Base-by-base conservation (phyloP, 2,113 vertebrate genomes). In the Oreochromis aureus region DNA sequence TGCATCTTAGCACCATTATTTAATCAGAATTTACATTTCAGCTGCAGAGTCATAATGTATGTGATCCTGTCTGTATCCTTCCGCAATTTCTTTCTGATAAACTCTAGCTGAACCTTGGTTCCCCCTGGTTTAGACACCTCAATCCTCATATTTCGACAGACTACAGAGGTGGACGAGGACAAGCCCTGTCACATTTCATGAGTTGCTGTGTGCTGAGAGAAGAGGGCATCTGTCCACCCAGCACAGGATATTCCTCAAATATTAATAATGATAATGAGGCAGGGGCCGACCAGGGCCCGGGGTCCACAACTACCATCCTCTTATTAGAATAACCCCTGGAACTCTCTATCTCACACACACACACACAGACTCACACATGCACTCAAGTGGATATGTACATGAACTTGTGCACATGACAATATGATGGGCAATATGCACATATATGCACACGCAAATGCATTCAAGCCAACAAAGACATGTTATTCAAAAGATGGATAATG, bases 231-330 rank as follows among this genome's bases (percentile, higher is more conserved):
- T 91, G 91, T 92, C 93, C 89, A 69, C 93, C 85, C 91, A 83
- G 85, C 91, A 86, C 90, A 87, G 91, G 83, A 91, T 91, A 90
- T 93, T 94, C 73, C 91, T 95, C 93, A 95, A 95, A 96, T 95
- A 95, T 94, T 95, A 94, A 95, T 95, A 95, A 94, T 92, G 91
- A 87, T 94, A 93, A 95, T 91, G 95, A 95, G 93, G 87, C 89
- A 84, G 90, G 92, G 91, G 89, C 92, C 94, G 91, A 94, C 94
- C 94, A 92, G 87, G 89, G 93, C 92, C 89, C 48, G 86, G 81
- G 89, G 89, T 84, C 83, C 90, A 71, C 90, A 86, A 86, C 89
- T 87, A 80, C 87, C 91, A 86, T 84, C 83, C 81, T 71, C 94
- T 92, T 95, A 95, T 95, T 95, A 96, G 93, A 95, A 95, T 95